A percentile compares a stretch with the other conserved stretches of the same genome.
phyloP scores from a whole-genome alignment of 1,140 invertebrate genomes.

The Pseudomyrmex sp. region DNA sequence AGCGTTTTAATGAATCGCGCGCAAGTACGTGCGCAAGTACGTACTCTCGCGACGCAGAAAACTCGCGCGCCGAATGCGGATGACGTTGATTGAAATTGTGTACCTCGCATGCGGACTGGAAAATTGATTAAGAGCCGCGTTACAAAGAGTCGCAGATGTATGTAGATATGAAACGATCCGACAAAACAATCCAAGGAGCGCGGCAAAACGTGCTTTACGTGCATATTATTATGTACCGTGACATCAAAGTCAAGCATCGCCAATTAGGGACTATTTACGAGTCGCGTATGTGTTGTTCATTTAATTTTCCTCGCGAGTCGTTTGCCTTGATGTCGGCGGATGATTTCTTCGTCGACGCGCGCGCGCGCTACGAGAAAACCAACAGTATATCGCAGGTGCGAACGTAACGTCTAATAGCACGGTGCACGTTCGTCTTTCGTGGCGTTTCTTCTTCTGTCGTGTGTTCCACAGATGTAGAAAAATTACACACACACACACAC shows the following conservation, averaged over 20 bases:
- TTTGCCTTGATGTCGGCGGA: conserved; percentile 66
- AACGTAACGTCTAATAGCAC: conserved; percentile 18
- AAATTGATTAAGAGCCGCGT: not conserved
- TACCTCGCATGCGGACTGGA: not conserved
- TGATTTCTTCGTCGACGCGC: conserved; percentile 56
- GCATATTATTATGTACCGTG: conserved; percentile 41
- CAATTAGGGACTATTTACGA: conserved; percentile 48
- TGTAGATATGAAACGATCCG: not conserved
- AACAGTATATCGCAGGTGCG: conserved; percentile 38
- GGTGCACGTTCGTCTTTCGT: conserved; percentile 36
- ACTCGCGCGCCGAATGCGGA: not conserved
- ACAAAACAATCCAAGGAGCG: conserved; percentile 10
- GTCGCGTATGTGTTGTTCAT: conserved; percentile 52
- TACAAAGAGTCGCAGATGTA: not conserved
- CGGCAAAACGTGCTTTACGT: conserved; percentile 10
- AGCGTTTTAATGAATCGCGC: conserved; percentile 32
- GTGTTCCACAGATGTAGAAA: not conserved
- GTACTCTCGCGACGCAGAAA: not conserved
- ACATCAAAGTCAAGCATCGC: conserved; percentile 58
- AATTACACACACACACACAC: not conserved
- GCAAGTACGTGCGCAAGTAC: not conserved
- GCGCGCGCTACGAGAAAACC: not conserved
- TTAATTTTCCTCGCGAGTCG: conserved; percentile 69
- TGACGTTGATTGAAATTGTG: conserved; percentile 25
- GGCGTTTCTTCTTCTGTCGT: conserved; percentile 2